A percentile compares a stretch with the other conserved stretches of the same genome.
These are phyloP conservation scores for Polydrusus pterygomalis DNA, from an alignment of 2,888 invertebrate species.

Conservation along the genomic window DNA sequence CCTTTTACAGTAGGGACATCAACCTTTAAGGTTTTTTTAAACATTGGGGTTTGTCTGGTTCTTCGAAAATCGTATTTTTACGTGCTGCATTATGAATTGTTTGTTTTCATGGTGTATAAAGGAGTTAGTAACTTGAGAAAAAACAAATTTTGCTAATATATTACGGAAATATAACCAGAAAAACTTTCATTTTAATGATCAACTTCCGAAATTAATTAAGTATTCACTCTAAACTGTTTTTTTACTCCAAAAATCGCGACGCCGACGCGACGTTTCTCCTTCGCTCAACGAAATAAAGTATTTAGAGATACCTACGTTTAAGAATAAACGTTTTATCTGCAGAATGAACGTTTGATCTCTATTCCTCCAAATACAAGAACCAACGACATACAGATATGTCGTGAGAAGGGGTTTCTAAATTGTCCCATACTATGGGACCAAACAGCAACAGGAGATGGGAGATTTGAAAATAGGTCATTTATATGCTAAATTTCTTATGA, in stretches of 20 bases:
- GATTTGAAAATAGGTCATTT: no score
- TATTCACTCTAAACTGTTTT: slow-evolving; percentile 8
- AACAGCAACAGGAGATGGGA: no score
- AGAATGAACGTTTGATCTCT: no score
- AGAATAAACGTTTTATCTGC: neutral
- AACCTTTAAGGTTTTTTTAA: neutral
- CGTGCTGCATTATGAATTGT: no score
- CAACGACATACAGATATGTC: no score
- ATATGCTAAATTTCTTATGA: no score
- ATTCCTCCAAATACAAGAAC: no score
- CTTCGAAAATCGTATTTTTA: no score
- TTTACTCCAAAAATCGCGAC: slow-evolving; percentile 31
- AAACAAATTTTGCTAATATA: slow-evolving; percentile 1
- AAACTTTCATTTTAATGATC: slow-evolving; percentile 21
- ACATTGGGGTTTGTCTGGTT: neutral
- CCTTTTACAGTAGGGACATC: slow-evolving; percentile 2
- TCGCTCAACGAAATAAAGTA: neutral
- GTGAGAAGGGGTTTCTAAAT: no score
- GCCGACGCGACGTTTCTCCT: slow-evolving; percentile 2
- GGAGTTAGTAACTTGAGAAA: no score
- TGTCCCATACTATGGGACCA: no score
- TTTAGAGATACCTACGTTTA: slow-evolving; percentile 2
- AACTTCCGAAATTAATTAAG: slow-evolving; percentile 44
- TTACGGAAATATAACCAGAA: slow-evolving; percentile 30
- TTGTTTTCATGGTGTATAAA: no score